Evolutionary conservation across 2,888 invertebrate species (phyloP), one percentile per base, ranked within the genome.

Genomic region (Ditula angustiorana): DNA sequence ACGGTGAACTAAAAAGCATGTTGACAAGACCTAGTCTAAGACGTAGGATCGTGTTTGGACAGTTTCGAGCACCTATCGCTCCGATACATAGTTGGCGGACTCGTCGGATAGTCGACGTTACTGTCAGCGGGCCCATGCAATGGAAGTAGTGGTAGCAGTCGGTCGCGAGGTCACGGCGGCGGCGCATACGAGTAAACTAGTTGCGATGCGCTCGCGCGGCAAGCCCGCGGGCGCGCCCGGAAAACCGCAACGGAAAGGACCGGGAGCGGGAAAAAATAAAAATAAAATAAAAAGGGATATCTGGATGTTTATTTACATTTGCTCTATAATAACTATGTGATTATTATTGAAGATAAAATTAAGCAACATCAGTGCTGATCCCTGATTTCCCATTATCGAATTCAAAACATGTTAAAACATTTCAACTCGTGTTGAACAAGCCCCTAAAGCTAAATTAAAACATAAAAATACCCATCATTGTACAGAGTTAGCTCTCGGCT

Each of bases 291-390:
- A 82, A 90, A 89, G 90, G 92, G 90, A 88, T 88, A 89, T 85
- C 85, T 85, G 89, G 90, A 90, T 91, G 90, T 92, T 92, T 92
- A 92, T 92, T 92, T 92, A 92, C 92, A 92, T 87, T 88, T 79
- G 84, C 83, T 87, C 83, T 86, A 90, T 90, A 90, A 90, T 89
- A 90, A 89, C 85, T 85, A 88, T 82, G 76, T 75, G 87, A 90
- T 89, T 90, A 92, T 89, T 86, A 89, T 86, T 80, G 81, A 87
- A 89, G 86, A 85, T 85, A 88, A 87, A 83, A 82, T 84, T 80
- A 85, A 84, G 86, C 88, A 84, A 88, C 88, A 82, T 84, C 83
- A 81, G 81, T 85, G 84, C 86, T 83, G 79, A 82, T 87, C 90
- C 89, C 82, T 81, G 81, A 83, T 83, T 79, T 87, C 89, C 92